phyloP scores from a whole-genome alignment of 1,140 invertebrate species.

The Ylistrum balloti region DNA sequence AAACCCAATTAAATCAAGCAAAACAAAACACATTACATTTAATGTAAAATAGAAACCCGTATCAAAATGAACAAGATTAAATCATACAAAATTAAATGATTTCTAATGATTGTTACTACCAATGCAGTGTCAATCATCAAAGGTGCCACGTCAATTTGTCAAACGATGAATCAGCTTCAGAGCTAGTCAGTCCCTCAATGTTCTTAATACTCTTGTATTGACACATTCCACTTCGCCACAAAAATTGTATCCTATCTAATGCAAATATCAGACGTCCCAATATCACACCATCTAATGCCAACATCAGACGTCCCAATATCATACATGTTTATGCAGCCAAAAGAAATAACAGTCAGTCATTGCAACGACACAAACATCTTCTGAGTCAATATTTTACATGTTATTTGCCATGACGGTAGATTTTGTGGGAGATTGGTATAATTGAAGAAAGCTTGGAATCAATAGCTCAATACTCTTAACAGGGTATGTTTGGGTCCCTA shows the following conservation, averaged over 20 bases:
- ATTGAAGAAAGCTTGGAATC: not conserved
- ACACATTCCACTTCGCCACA: not conserved
- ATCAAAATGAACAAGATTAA: no score
- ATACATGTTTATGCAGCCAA: not conserved
- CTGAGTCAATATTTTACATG: slow-evolving; percentile 11
- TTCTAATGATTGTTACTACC: no score
- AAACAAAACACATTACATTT: no score
- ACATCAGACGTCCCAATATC: slow-evolving; percentile 20
- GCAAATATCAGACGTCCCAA: not conserved
- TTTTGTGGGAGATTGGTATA: slow-evolving; percentile 2
- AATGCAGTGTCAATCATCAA: not conserved
- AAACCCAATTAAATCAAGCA: no score
- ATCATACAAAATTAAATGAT: no score
- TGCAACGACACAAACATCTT: not conserved
- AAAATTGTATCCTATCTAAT: not conserved
- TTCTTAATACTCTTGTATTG: not conserved
- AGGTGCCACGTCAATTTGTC: not conserved
- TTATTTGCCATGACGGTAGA: slow-evolving; percentile 7
- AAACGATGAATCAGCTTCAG: not conserved
- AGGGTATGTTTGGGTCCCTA: not conserved
- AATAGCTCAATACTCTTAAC: not conserved
- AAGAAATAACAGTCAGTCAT: not conserved
- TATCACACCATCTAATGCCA: not conserved
- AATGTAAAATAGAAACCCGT: no score
- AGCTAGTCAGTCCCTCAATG: not conserved